Evolutionary conservation across 1,140 invertebrate genomes (phyloP).

Genomic region (Nasonia vitripennis): DNA sequence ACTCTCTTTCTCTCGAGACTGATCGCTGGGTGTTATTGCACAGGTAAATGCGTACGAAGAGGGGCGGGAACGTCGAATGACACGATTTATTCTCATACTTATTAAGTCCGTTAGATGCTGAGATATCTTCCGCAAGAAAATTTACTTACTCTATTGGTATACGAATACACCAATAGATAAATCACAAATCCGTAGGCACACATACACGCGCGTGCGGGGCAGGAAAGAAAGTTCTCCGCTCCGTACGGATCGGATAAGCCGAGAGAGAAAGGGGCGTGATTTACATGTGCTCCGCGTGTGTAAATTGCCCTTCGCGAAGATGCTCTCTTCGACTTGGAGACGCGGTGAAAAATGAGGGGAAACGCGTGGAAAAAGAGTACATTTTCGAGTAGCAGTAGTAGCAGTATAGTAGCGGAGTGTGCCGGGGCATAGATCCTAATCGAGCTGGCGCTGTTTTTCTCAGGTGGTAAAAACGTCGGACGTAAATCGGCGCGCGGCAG

Average conservation of each 20-base stretch:
- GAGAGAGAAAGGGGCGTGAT: background rate
- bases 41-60: background rate
- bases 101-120: background rate
- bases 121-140: background rate
- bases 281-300: constrained; percentile 34
- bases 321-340: background rate
- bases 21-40: background rate
- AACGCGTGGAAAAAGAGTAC: background rate
- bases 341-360: background rate
- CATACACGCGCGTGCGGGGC: too few relatives aligned
- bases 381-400: too few relatives aligned
- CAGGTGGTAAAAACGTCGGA: constrained; percentile 46
- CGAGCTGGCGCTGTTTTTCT: constrained; percentile 36
- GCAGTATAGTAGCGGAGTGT: background rate
- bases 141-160: background rate
- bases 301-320: background rate
- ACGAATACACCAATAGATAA: background rate
- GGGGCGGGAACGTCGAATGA: background rate
- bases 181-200: background rate
- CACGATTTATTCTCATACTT: too few relatives aligned
- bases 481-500: constrained; percentile 35
- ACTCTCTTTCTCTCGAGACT: background rate
- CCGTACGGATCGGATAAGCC: background rate
- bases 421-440: constrained; percentile 27
- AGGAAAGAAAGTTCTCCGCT: background rate